Percentiles rank a stretch among this genome's conserved stretches.
Evolutionary conservation across 1,140 invertebrate species (phyloP).

Genomic region (Formica selysi): DNA sequence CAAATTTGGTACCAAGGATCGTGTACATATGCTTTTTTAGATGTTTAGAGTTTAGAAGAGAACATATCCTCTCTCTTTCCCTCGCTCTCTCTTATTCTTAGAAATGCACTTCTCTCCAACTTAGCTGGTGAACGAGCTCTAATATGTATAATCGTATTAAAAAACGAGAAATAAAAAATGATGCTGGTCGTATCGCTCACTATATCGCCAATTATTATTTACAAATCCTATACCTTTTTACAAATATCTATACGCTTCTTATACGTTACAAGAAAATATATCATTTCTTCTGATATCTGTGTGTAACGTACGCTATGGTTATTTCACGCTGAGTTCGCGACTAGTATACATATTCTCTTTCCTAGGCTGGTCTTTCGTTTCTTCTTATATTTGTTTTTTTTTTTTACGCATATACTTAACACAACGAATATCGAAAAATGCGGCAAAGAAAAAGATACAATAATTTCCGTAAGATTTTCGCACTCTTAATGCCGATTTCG

Average conservation of each 20-base stretch:
- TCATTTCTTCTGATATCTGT: constrained; percentile 36
- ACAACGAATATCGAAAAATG: constrained; percentile 1
- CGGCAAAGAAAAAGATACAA: background rate
- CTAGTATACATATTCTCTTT: constrained; percentile 3
- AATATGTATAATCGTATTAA: constrained; percentile 48
- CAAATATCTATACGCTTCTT: constrained; percentile 43
- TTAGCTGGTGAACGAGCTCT: constrained; percentile 41
- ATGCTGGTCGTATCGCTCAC: constrained; percentile 4
- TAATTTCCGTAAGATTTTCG: background rate
- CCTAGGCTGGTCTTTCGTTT: constrained; percentile 33
- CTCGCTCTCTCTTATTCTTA: constrained; percentile 35
- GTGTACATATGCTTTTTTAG: background rate
- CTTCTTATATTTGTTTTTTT: background rate
- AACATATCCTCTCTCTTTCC: constrained; percentile 21
- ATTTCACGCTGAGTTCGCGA: constrained; percentile 10
- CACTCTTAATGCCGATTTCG: constrained; percentile 5
- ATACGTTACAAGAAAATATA: constrained; percentile 54
- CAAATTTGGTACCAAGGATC: constrained; percentile 32
- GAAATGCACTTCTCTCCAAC: constrained; percentile 46
- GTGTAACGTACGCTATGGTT: constrained; percentile 30
- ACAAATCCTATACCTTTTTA: constrained; percentile 44
- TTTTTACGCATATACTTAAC: background rate
- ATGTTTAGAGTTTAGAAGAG: constrained; percentile 54
- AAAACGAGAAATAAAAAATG: constrained; percentile 34
- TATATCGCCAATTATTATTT: constrained; percentile 50